Base-by-base conservation (phyloP, 2,888 invertebrate species). In the Helleia helle region DNA sequence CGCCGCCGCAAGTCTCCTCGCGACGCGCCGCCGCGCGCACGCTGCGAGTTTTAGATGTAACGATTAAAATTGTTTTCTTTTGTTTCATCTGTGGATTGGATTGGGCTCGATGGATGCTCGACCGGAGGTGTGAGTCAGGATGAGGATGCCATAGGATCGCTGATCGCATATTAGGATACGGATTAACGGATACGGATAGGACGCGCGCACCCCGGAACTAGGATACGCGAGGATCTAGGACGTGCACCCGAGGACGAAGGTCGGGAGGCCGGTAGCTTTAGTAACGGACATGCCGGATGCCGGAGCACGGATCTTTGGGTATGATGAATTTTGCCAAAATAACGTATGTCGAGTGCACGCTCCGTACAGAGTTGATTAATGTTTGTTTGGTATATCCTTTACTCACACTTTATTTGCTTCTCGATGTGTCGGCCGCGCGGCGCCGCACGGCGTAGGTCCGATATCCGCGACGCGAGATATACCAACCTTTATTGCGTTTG, bases 61-160 rank as follows among this genome's bases (percentile, higher is more conserved):
- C 72, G 65, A 76, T 71, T 72, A 81, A 83, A 77, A 64, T 60
- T 58, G 68, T 74, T 80, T 76, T 83, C 79, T 84, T 84, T 84
- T 84, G 83, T 84, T 84, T 81, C 84, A 84, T 83, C 83, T 84
- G 75, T 83, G 83, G 83, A 80, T 80, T 75, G 22, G 22, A 22
- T 22, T 22, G 73, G 74, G 65, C 59, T 79, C 73, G 61, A 64
- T 68, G 73, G 76, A 74, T 71, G 71, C 71, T 71, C 65, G 79
- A 68, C 66, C 62, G 69, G 73, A 68, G 65, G 69, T 70, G 75
- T 68, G 71, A 64, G 71, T 29, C 28, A 13, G 63, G 65, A 46
- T 53, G 47, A 64, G 69, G 65, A 65, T 61, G 65, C 49, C 50
- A 48, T 55, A 43, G 46, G 46, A 43, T 43, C 43, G 43, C 40